phyloP scores from a whole-genome alignment of 2,888 invertebrate genomes.

The Arrhopalites spinosus region DNA sequence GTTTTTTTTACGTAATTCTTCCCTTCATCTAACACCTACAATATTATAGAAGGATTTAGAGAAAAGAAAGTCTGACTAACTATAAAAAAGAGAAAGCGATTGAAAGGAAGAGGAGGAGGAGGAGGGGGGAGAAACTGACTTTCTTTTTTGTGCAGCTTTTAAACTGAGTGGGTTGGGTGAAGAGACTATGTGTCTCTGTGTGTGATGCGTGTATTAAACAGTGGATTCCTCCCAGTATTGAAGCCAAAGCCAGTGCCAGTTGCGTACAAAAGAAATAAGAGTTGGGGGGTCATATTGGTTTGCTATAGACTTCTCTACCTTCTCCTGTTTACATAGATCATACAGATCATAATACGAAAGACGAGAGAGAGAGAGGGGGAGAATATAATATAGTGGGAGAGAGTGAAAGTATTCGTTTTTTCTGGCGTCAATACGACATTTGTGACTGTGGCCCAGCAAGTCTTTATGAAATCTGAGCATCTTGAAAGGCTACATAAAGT shows the following conservation, averaged over 20 bases:
- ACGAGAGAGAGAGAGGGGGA: background rate
- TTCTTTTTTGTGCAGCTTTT: no score
- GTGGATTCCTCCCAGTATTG: no score
- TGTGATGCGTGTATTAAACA: no score
- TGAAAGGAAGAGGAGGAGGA: background rate
- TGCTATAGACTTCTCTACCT: background rate
- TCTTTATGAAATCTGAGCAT: conserved; percentile 34
- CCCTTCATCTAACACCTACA: background rate
- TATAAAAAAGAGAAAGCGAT: background rate
- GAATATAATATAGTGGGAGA: background rate
- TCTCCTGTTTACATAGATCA: conserved; percentile 19
- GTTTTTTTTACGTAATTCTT: background rate
- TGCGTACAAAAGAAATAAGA: no score
- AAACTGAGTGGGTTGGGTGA: no score
- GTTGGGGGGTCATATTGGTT: no score
- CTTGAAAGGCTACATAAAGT: conserved; percentile 34
- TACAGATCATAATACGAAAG: background rate
- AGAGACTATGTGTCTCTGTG: no score
- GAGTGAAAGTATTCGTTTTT: conserved; percentile 24
- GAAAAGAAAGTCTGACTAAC: background rate
- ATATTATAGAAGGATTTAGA: background rate
- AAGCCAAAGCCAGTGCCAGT: no score
- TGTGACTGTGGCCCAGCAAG: conserved; percentile 27
- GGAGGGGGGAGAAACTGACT: background rate
- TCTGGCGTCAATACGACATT: conserved; percentile 35